phyloP scores from a whole-genome alignment of 2,888 invertebrate genomes.

The Microctonus aethiopoides region DNA sequence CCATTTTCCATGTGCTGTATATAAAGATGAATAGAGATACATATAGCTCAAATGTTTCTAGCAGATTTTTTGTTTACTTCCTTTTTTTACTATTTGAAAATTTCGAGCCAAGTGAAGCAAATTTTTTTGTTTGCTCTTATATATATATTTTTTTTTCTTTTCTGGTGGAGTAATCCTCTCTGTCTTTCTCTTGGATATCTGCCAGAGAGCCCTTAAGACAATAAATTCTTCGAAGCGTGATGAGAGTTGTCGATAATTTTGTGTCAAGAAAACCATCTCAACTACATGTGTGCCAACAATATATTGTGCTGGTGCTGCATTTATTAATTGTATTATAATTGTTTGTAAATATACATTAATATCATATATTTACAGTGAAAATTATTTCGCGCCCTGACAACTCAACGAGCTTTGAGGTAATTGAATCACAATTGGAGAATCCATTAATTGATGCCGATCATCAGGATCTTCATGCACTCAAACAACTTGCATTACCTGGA shows the following conservation, averaged over 20 bases:
- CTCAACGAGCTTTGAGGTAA: slow-evolving; percentile 70
- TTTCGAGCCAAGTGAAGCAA: neutral
- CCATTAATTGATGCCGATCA: slow-evolving; percentile 72
- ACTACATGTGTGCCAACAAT: no score
- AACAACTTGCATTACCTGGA: slow-evolving; percentile 61
- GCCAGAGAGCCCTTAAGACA: neutral
- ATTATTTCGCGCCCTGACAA: slow-evolving; percentile 73
- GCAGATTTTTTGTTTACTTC: neutral
- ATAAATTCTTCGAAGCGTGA: slow-evolving; percentile 27
- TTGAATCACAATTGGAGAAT: slow-evolving; percentile 72
- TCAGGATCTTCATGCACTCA: slow-evolving; percentile 69
- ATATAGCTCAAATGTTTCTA: neutral
- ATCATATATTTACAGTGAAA: slow-evolving; percentile 70
- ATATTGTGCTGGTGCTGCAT: no score
- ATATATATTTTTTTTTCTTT: neutral
- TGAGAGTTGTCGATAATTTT: slow-evolving; percentile 34
- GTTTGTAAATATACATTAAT: neutral
- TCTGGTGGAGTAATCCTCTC: neutral
- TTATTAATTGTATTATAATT: neutral
- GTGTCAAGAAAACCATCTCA: slow-evolving; percentile 1
- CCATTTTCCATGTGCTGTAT: slow-evolving; percentile 14
- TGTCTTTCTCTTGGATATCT: neutral
- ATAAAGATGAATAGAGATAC: neutral
- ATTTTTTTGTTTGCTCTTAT: neutral
- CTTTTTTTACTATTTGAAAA: neutral